Base-by-base conservation (phyloP, 2,888 invertebrate genomes). In the Anodontia alba region DNA sequence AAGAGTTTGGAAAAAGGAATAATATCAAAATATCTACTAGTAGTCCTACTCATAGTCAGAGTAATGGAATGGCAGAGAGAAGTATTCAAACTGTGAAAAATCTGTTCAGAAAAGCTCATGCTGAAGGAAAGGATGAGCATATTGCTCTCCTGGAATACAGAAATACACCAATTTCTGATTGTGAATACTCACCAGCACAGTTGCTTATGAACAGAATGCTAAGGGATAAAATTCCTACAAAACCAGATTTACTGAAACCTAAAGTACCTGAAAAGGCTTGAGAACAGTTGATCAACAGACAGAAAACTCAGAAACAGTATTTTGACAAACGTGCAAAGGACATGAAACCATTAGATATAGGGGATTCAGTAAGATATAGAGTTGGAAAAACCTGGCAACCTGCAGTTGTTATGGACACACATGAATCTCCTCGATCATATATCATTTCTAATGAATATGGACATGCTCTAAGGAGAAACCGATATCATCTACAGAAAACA, bases 141-240 rank as follows among this genome's bases (percentile, higher is more conserved):
- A 86, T 81, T 46, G 79, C 87, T 31, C 49, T 86, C 43, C 68
- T 83, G 23, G 72, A 82, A 49, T 83, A 87, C 46, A 36, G 87
- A 26, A 82, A 83, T 70, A 76, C 76, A 23, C 76, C 86, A 15
- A 51, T 88, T 29, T n/a, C 79, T n/a, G 83, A 82, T 33, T 46
- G 79, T 3, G 15, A 38, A 1, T 75, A 80, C 66, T 83, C 80
- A 12, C 87, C 87, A 43, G 76, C 71, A 31, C 71, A 76, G 20
- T 29, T 76, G 29, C 43, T 76, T 17, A 71, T 68, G 81, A 81
- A 80, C 70, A 77, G 87, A 36, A 62, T 15, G 15, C 31, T 88
- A 36, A 75, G 78, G 38, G 57, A 68, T 46, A 80, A 76, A 67
- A 23, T 87, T 15, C 86, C 77, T 23, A 54, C 77, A 54, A 72